Conservation (phyloP, 2,797 vertebrate species). For the Adelosebastes latens region DNA sequence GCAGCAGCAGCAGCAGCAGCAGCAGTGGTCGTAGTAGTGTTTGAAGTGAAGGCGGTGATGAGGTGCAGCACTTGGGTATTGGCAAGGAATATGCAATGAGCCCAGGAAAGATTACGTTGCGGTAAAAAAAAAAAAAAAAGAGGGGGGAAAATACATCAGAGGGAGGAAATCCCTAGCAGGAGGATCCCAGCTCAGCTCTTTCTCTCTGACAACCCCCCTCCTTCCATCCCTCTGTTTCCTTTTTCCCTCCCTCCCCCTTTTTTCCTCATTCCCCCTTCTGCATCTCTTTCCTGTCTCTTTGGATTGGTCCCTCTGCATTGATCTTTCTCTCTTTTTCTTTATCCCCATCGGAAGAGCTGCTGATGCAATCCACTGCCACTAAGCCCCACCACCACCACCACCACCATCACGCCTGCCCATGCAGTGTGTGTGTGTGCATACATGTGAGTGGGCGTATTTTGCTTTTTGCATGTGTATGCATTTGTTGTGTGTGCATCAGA, state of each 20-base stretch:
- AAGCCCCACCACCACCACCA: not conserved
- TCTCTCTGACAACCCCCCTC: constrained; percentile 42
- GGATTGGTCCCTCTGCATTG: constrained; percentile 27
- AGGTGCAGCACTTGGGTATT: constrained; percentile 5
- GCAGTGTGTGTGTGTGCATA: not conserved
- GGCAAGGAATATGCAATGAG: constrained; percentile 47
- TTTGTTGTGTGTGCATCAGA: constrained; percentile 16
- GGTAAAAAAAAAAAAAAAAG: constrained; percentile 31
- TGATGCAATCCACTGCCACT: constrained; percentile 63
- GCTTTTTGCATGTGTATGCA: constrained; percentile 27
- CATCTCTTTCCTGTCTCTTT: constrained; percentile 42
- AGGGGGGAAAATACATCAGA: constrained; percentile 57
- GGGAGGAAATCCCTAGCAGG: constrained; percentile 79
- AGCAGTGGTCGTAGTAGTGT: constrained; percentile 1
- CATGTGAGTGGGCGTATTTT: constrained; percentile 19
- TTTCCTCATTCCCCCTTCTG: constrained; percentile 9
- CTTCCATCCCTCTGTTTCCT: constrained; percentile 10
- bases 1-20: constrained; percentile 24
- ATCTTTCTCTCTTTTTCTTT: constrained; percentile 13
- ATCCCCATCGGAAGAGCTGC: constrained; percentile 30
- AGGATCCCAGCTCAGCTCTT: constrained; percentile 76
- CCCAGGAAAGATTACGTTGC: constrained; percentile 59
- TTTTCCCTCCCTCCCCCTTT: not conserved
- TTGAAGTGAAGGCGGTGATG: not conserved
- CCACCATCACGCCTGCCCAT: not conserved